Conservation (phyloP, 1,140 invertebrate genomes). For the Macrosteles quadrilineatus region DNA sequence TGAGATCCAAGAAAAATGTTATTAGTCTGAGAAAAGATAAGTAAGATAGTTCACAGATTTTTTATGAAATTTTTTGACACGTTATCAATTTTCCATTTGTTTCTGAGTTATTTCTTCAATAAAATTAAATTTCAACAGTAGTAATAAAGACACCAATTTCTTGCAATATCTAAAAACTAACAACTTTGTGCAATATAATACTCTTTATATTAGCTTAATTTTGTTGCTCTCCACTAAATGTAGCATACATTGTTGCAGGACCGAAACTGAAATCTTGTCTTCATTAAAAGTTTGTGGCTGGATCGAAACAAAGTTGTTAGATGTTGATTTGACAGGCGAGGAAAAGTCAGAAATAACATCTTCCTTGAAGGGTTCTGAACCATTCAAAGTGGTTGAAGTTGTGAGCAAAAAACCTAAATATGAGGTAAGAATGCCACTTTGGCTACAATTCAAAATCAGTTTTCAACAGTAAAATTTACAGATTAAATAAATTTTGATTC, state of each 20-base stretch:
- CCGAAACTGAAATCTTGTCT: constrained; percentile 48
- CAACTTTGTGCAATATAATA: too few relatives aligned
- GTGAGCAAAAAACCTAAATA: constrained; percentile 35
- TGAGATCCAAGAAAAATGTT: too few relatives aligned
- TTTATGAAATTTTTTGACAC: too few relatives aligned
- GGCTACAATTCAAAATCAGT: neutral
- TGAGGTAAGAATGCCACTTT: constrained; percentile 32
- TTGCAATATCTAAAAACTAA: too few relatives aligned
- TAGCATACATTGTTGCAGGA: too few relatives aligned
- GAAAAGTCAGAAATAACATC: constrained; percentile 8
- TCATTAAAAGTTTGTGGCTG: constrained; percentile 66
- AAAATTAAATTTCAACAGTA: too few relatives aligned
- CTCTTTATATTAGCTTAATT: neutral
- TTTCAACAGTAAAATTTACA: neutral
- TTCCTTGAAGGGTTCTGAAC: neutral
- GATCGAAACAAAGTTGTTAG: constrained; percentile 52
- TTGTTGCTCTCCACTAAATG: too few relatives aligned
- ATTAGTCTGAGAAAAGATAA: too few relatives aligned
- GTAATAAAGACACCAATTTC: too few relatives aligned
- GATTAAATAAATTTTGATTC: neutral
- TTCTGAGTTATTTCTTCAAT: too few relatives aligned
- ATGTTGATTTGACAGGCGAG: constrained; percentile 32
- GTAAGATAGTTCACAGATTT: too few relatives aligned
- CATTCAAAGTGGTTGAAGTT: constrained; percentile 29
- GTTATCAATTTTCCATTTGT: too few relatives aligned